Base-by-base conservation (phyloP, 1,140 invertebrate genomes). In the Lordiphosa collinella region DNA sequence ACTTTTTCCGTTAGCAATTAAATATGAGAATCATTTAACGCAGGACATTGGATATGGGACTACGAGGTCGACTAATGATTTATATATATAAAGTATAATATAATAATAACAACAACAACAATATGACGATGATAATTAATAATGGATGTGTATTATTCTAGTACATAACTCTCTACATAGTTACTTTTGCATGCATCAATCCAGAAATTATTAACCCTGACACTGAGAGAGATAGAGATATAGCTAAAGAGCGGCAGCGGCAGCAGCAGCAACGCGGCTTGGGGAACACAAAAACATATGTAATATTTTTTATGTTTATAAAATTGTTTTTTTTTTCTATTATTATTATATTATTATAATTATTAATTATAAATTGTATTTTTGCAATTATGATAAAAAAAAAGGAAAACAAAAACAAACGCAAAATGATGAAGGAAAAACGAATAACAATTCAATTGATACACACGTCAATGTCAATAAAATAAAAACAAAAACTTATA, bases 281-380 rank as follows among this genome's bases (percentile, higher is more conserved):
- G 61, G 50, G 59, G 47, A 70, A 54, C 49, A 58, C 29, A 25
- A 73, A 47, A 57, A 66, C 69, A 80, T 63, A 74, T 80, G 71
- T 76, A 80, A 82, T 71, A 82, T 64, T 82, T 75, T 69, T 71
- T 80, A 82, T 82, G 71, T 75, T 82, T 75, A 67, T 71, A 64
- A 63, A 75, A 75, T 76, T 75, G 50, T 84, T 68, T 74, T 72
- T 68, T 63, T 69, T 56, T 22, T 60, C 60, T 38, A 61, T 65
- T 41, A 73, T 73, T 69, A 73, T 79, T 70, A 80, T 80, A 64
- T 25, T 25, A 25, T 25, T 25, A 25, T 25, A 25, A 25, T 25
- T 25, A 25, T 25, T 12, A 43, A 47, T 72, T 72, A 76, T 76
- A 76, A 84, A 82, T 84, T 84, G 76, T 82, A 84, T 73, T 82